Evolutionary conservation across 2,888 invertebrate genomes (phyloP), one percentile per base, ranked within the genome.

Genomic region (Artemia sp.): DNA sequence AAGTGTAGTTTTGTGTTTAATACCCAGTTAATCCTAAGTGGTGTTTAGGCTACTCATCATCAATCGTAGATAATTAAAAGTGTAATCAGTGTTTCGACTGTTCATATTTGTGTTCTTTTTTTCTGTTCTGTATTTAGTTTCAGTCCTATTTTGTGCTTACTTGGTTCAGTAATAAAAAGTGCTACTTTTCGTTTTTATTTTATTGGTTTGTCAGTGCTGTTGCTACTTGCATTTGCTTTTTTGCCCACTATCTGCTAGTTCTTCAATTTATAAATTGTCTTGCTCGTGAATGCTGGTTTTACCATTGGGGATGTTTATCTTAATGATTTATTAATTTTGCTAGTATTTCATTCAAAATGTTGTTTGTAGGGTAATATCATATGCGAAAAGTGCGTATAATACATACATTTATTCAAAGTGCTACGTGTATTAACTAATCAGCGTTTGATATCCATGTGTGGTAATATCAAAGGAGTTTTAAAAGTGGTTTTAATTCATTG

Each of bases 341-440:
- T 58, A 58, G 64, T 58, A 58, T 58, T 58, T 58, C 64, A 58
- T 58, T 58, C 64, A 58, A 58, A 58, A 58, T 58, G 64, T 58
- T 58, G 64, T 58, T 58, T 58, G 64, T 58, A 24, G n/a, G 14
- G 64, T 58, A 38, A 38, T 38, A 38, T 38, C 38, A 38, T 38
- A 38, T 38, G 38, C 38, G 38, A 38, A 38, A 38, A 38, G 38
- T 38, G 38, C 38, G 38, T 38, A 38, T 38, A 38, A 38, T 38
- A 38, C 1, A 38, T 38, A 38, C 38, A 38, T 38, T 38, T 38
- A 38, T 38, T 38, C 38, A 38, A 38, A 38, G 38, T 38, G 38
- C 38, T 38, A 38, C 38, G 38, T 38, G 38, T 38, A 38, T 38
- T 38, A 38, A 38, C 38, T 38, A 38, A 38, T 38, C 38, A 38